A percentile compares a stretch with the other conserved stretches of the same genome.
phyloP scores from a whole-genome alignment of 64 coral and sea anemone genomes.

The Porites australiensis region DNA sequence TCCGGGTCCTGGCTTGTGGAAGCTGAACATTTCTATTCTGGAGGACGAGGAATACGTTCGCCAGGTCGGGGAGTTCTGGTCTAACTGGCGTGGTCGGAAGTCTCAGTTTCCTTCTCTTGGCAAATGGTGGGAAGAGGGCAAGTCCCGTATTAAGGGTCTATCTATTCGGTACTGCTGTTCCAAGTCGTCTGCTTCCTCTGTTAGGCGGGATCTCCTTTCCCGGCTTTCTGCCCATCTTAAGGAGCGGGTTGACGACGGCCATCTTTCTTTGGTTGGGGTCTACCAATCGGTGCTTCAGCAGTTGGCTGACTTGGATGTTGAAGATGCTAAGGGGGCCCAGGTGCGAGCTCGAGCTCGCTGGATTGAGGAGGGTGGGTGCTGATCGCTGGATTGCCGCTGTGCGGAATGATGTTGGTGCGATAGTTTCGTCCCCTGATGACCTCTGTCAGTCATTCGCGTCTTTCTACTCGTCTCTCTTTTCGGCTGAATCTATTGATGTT shows the following conservation, averaged over 20 bases:
- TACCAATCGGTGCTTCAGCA: neutral
- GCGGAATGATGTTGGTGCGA: neutral
- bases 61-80: neutral
- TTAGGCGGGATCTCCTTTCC: neutral
- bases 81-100: neutral
- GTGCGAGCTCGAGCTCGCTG: constrained; percentile 45
- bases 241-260: neutral
- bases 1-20: constrained; percentile 24
- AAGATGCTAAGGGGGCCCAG: constrained; percentile 7
- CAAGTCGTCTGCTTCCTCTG: too few species aligned
- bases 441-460: too few species aligned
- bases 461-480: neutral
- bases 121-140: constrained; percentile 52
- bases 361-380: constrained; percentile 39
- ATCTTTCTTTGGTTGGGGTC: neutral
- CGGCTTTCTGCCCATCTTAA: neutral
- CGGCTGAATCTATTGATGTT: neutral
- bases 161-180: neutral
- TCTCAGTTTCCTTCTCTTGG: neutral
- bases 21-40: constrained; percentile 18
- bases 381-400: neutral
- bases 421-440: neutral
- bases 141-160: constrained; percentile 3
- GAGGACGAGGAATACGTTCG: neutral
- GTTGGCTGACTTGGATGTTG: neutral